A percentile compares a stretch with the other conserved stretches of the same genome.
phyloP scores from a whole-genome alignment of 2,113 vertebrate species.

The Vulpes lagopus region DNA sequence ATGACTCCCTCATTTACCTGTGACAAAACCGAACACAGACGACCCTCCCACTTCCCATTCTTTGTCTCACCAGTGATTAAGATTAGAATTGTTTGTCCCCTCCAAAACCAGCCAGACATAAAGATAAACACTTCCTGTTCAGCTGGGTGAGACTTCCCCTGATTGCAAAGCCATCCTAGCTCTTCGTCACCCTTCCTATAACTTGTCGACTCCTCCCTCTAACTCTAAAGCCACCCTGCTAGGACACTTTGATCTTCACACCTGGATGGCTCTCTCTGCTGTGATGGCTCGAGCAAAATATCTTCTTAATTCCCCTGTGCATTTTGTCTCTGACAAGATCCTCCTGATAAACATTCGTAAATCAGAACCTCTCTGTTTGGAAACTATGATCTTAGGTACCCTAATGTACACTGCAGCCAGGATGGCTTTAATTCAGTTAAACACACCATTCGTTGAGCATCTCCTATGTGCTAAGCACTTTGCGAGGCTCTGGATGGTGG shows the following conservation, averaged over 20 bases:
- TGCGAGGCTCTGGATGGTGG: not conserved
- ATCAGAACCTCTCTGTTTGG: slow-evolving; percentile 4
- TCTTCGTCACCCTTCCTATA: not conserved
- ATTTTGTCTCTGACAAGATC: slow-evolving; percentile 71
- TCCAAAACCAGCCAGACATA: not conserved
- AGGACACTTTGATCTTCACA: not conserved
- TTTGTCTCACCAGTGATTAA: not conserved
- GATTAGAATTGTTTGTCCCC: not conserved
- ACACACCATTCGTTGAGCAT: not conserved
- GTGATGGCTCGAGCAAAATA: not conserved
- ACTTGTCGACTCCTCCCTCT: not conserved
- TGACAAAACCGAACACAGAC: not conserved
- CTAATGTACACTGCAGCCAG: not conserved
- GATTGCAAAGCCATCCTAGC: not conserved
- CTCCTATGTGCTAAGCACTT: not conserved
- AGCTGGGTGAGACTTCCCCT: not conserved
- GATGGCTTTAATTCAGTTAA: not conserved
- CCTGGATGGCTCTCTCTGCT: not conserved
- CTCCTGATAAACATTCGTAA: not conserved
- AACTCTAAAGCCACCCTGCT: not conserved
- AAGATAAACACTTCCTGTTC: not conserved
- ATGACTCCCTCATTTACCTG: not conserved
- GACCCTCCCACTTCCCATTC: not conserved
- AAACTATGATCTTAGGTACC: not conserved
- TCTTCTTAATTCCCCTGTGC: not conserved